Evolutionary conservation across 2,888 invertebrate genomes (phyloP), one percentile per base, ranked within the genome.

Genomic region (Callyntrura sp.): DNA sequence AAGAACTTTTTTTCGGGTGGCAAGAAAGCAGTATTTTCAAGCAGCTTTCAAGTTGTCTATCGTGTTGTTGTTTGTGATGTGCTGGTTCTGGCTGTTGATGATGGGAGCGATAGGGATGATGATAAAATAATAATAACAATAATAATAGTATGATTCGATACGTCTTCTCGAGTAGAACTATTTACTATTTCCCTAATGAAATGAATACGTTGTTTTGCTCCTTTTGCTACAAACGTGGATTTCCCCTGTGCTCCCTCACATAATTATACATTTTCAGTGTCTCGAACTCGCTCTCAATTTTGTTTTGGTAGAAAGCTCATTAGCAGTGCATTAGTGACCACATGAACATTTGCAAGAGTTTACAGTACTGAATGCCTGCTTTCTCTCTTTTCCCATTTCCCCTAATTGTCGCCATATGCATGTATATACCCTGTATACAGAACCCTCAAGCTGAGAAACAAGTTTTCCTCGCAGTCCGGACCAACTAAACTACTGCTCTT

Each of bases 241-340:
- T 70, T 70, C 70, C 43, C 70, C 48, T 11, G 73, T 23, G 48
- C 14, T 48, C 43, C 17, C 3, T 45, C 43, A 0, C 45, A 45
- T 76, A 76, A 76, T 76, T 76, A 76, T 23, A 12, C 20, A 76
- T 76, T 48, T 76, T 23, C 48, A 76, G 45, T 6, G 35, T 25
- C 73, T 76, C 25, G 48, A 1, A 20, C 45, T 45, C 62, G 25
- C 25, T 62, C 45, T n/a, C 45, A 43, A 17, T 45, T 43, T 3
- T 76, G 23, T 51, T 48, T 12, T 76, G 17, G 73, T 76, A 76
- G 48, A 23, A 35, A 60, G 57, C 76, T 85, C 85, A 85, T 85
- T 85, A 85, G 85, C 17, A 85, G 85, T 76, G 20, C 85, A 85
- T 85, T 85, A 85, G 85, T 60, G 85, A 68, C 82, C 82, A 57